phyloP scores from a whole-genome alignment of 2,113 vertebrate genomes.

The Ceyx melanurus region DNA sequence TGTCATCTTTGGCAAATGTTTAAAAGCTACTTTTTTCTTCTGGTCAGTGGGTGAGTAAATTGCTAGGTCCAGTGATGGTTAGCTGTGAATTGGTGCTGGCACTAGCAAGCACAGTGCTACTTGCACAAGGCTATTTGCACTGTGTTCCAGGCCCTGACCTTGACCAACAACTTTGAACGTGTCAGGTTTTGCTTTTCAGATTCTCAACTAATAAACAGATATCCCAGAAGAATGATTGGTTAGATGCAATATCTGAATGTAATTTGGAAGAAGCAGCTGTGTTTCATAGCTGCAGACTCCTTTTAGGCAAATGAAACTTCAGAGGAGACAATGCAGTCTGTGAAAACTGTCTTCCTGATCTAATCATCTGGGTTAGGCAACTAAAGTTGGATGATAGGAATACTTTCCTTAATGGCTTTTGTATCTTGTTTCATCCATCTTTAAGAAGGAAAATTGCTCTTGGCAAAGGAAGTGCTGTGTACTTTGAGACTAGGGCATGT shows the following conservation, averaged over 20 bases:
- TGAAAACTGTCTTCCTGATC: not conserved
- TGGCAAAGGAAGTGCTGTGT: not conserved
- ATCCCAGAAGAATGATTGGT: not conserved
- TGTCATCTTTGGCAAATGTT: not conserved
- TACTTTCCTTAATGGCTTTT: not conserved
- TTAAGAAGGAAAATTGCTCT: not conserved
- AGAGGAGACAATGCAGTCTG: not conserved
- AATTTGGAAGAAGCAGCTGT: not conserved
- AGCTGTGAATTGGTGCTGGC: not conserved
- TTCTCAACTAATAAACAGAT: not conserved
- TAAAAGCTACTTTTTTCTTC: not conserved
- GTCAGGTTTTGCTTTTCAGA: not conserved
- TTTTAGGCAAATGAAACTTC: not conserved
- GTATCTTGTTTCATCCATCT: not conserved
- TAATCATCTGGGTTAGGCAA: not conserved
- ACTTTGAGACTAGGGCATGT: not conserved
- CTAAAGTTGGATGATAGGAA: not conserved
- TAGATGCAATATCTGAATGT: not conserved
- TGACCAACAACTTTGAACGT: not conserved
- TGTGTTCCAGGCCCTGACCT: not conserved
- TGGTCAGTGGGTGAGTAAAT: not conserved
- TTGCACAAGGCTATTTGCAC: fast-evolving
- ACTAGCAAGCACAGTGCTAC: too few relatives aligned
- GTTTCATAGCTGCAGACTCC: not conserved
- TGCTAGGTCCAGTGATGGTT: not conserved